Percentiles rank a stretch among this genome's conserved stretches.
Evolutionary conservation across 2,797 vertebrate species (phyloP).

Genomic region (Pagetopsis macropterus): DNA sequence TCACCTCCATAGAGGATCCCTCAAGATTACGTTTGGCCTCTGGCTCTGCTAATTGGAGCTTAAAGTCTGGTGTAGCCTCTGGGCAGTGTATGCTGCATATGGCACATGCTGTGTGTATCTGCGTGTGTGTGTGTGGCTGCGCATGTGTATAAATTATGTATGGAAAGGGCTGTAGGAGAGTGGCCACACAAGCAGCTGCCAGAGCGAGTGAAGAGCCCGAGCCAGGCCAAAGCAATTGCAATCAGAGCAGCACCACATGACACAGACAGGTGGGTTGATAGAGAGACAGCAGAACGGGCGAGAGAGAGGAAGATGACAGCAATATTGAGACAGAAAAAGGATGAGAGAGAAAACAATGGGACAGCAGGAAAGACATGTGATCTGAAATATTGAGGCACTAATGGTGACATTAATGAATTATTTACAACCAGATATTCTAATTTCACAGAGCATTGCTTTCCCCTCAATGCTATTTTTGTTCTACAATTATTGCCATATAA

Average conservation of each 20-base stretch:
- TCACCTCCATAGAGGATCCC: slow-evolving; percentile 76
- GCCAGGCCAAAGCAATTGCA: slow-evolving; percentile 66
- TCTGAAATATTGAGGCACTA: slow-evolving; percentile 60
- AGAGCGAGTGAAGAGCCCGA: slow-evolving; percentile 50
- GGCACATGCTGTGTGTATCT: slow-evolving; percentile 50
- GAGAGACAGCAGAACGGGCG: slow-evolving; percentile 26
- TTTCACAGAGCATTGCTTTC: slow-evolving; percentile 48
- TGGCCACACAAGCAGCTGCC: slow-evolving; percentile 74
- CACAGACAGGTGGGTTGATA: slow-evolving; percentile 61
- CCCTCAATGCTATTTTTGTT: slow-evolving; percentile 44
- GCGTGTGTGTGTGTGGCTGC: slow-evolving; percentile 18
- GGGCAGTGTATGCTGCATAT: slow-evolving; percentile 69
- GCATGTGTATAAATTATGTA: slow-evolving; percentile 75
- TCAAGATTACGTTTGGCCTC: slow-evolving; percentile 82
- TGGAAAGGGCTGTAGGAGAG: slow-evolving; percentile 62
- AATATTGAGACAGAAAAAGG: slow-evolving; percentile 33
- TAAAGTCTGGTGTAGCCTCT: slow-evolving; percentile 83
- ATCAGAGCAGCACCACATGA: slow-evolving; percentile 57
- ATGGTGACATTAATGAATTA: slow-evolving; percentile 66
- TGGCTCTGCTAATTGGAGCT: slow-evolving; percentile 86
- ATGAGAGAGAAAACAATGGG: slow-evolving; percentile 52
- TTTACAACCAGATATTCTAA: slow-evolving; percentile 60
- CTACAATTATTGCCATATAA: slow-evolving; percentile 45
- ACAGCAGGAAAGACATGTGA: slow-evolving; percentile 49
- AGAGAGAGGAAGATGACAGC: slow-evolving; percentile 16